A percentile compares a stretch with the other conserved stretches of the same genome.
Evolutionary conservation across 2,888 invertebrate genomes (phyloP).

Genomic region (Ptilodon capucinus): DNA sequence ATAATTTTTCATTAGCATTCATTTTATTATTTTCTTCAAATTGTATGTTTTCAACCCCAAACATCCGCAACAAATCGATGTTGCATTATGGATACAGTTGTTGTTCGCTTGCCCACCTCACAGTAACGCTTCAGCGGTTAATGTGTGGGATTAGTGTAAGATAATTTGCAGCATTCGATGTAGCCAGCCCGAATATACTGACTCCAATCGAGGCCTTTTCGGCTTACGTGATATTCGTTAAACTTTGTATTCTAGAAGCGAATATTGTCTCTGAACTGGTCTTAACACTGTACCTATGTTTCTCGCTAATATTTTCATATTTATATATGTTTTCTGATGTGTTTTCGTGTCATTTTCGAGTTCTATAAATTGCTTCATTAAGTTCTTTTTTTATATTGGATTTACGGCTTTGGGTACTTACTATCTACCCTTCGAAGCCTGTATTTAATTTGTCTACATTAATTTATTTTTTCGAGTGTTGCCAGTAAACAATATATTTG

Average conservation of each 20-base stretch:
- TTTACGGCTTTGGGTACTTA: no score
- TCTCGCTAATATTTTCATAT: conserved; percentile 46
- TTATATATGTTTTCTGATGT: conserved; percentile 5
- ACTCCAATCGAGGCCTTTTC: background rate
- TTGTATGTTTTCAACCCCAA: background rate
- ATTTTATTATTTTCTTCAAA: no score
- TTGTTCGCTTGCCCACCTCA: conserved; percentile 40
- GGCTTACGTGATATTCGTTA: no score
- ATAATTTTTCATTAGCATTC: no score
- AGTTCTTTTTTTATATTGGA: no score
- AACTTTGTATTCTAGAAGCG: background rate
- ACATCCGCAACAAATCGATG: background rate
- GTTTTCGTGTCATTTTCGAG: background rate
- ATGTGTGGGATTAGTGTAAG: conserved; percentile 40
- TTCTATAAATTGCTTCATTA: no score
- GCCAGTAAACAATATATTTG: background rate
- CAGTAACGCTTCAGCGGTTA: conserved; percentile 61
- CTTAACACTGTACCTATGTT: conserved; percentile 35
- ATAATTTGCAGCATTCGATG: conserved; percentile 3
- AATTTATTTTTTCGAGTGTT: background rate
- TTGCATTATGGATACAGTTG: conserved; percentile 14
- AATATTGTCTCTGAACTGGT: background rate
- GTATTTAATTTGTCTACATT: background rate
- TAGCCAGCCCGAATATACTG: background rate
- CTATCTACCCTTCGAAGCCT: no score